A percentile compares a stretch with the other conserved stretches of the same genome.
phyloP scores from a whole-genome alignment of 2,113 vertebrate species.

The Noturus placidus region DNA sequence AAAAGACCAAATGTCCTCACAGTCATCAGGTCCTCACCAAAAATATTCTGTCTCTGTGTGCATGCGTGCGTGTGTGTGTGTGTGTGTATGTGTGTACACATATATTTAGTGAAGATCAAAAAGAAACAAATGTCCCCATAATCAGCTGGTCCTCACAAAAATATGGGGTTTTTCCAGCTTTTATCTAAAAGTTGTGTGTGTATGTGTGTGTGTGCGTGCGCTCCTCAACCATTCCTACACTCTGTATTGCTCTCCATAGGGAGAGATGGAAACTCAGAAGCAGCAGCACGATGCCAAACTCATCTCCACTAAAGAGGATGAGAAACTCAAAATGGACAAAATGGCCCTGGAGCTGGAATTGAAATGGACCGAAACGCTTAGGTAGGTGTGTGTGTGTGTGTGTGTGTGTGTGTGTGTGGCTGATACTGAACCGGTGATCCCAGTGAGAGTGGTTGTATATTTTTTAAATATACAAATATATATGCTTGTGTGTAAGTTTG shows the following conservation, averaged over 20 bases:
- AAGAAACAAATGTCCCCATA: not conserved
- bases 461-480: too few species aligned
- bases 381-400: slow-evolving; percentile 64
- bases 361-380: slow-evolving; percentile 96
- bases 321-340: slow-evolving; percentile 89
- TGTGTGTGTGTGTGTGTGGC: not conserved
- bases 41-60: not conserved
- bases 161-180: too few species aligned
- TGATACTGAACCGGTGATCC: too few species aligned
- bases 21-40: not conserved
- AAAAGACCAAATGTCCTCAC: not conserved
- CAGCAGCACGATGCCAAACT: slow-evolving; percentile 87
- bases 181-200: too few species aligned
- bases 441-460: too few species aligned
- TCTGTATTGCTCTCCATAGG: slow-evolving; percentile 67
- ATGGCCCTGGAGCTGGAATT: slow-evolving; percentile 93
- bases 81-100: too few species aligned
- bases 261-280: slow-evolving; percentile 87
- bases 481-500: too few species aligned
- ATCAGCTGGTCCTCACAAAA: not conserved
- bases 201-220: not conserved
- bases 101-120: not conserved
- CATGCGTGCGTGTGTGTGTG: not conserved
- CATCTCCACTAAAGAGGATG: slow-evolving; percentile 86
- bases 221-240: not conserved